A percentile compares a stretch with the other conserved stretches of the same genome.
Evolutionary conservation across 35 echinoderm and acorn worm genomes (phyloP).

Genomic region (Nesometra sesokonis): DNA sequence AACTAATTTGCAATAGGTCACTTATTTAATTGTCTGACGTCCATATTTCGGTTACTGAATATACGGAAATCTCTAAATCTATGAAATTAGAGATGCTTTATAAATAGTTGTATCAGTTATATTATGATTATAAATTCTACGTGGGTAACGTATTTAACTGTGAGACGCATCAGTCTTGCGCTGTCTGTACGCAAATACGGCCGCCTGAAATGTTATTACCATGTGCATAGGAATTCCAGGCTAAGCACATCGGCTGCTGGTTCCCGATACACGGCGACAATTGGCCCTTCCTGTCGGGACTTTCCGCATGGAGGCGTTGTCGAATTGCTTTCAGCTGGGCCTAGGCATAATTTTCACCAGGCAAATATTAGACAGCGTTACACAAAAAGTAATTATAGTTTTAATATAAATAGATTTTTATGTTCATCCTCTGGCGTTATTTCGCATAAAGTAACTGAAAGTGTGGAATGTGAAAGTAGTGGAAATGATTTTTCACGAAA

Average conservation of each 20-base stretch:
- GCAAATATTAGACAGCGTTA: neutral
- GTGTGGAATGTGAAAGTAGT: no score
- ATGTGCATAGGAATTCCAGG: neutral
- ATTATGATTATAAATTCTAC: neutral
- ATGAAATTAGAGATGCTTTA: neutral
- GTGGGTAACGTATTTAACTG: neutral
- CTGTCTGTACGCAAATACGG: neutral
- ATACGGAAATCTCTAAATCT: neutral
- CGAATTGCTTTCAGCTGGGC: neutral
- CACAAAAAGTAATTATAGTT: neutral
- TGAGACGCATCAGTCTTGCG: neutral
- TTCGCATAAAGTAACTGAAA: neutral
- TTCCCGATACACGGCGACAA: neutral
- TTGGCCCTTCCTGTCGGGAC: neutral
- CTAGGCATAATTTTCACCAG: neutral
- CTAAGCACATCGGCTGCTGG: neutral
- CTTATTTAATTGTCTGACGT: neutral
- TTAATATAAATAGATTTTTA: neutral
- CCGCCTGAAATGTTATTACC: neutral
- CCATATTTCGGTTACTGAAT: neutral
- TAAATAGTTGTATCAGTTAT: neutral
- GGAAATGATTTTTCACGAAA: neutral
- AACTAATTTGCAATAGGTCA: no score
- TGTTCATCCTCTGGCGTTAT: neutral
- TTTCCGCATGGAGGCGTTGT: neutral